Base-by-base conservation (phyloP, 2,888 invertebrate species). In the Pyrrhia umbra region DNA sequence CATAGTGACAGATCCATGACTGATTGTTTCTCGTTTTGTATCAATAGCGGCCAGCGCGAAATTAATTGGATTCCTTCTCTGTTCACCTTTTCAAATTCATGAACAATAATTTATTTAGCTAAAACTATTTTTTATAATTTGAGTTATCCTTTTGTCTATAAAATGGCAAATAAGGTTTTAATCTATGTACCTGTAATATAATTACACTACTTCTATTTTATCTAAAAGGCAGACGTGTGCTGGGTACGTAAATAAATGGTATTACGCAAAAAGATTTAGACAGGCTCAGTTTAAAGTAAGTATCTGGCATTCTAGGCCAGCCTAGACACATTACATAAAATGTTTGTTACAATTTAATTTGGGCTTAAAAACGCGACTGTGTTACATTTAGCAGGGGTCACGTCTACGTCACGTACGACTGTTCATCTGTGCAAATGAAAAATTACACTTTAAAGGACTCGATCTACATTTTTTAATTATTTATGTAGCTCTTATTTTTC, bases 1-100 rank as follows among this genome's bases (percentile, higher is more conserved):
- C 71, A 81, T 70, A 75, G 75, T 88, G 88, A 86, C 89, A 86
- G 66, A 74, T 68, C 30, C 45, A 59, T 72, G 54, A 64, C 69
- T 77, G 68, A 67, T 70, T 71, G 16, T 63, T 74, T 72, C 73
- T 74, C 68, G 67, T 72, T 74, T 64, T 50, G 42, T 23, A 43
- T 27, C 25, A 20, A 50, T 39, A 50, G 39, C 68, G 37, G 77
- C 77, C 77, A 76, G 79, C 68, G 34, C 20, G 42, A 65, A 59
- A 65, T 42, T 25, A 45, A 43, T 49, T 15, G 18, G 15, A 5
- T 45, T 65, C 13, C 13, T 61, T 61, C 39, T 37, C 18, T 20
- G 40, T 27, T 46, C 34, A 46, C 23, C 45, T 55, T 25, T 45
- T 52, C 13, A 16, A 21, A 39, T 49, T 49, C 40, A 73, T 55